These are phyloP conservation scores for Ophiodon elongatus DNA, from an alignment of 2,113 vertebrate species.

Conservation along the genomic window DNA sequence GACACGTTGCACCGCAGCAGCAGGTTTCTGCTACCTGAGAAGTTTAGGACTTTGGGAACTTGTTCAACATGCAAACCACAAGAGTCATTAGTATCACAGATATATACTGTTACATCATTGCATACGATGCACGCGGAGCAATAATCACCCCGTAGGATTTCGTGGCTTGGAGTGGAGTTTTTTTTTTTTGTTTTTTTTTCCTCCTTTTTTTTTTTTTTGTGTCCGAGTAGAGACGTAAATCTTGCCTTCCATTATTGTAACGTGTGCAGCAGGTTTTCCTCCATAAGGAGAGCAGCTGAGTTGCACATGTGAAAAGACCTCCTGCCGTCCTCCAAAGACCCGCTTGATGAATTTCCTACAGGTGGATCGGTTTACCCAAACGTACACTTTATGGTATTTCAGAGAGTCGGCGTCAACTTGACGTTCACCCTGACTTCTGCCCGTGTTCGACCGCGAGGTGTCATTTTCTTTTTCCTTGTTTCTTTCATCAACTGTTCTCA, in stretches of 20 bases:
- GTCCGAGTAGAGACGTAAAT: conserved; percentile 86
- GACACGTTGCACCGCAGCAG: conserved; percentile 31
- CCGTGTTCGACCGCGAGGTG: conserved; percentile 1
- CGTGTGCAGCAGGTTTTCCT: conserved; percentile 80
- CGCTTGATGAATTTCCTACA: conserved; percentile 85
- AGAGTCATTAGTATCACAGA: conserved; percentile 86
- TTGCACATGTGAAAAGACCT: conserved; percentile 85
- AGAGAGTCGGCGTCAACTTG: conserved; percentile 20
- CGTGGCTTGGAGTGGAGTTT: conserved; percentile 72
- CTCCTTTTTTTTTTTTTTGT: neutral
- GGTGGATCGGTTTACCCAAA: conserved; percentile 86
- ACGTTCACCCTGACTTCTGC: conserved; percentile 39
- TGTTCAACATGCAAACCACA: conserved; percentile 75
- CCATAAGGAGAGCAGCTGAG: conserved; percentile 85
- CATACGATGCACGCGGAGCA: conserved; percentile 73
- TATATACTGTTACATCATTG: conserved; percentile 72
- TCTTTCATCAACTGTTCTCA: conserved; percentile 54
- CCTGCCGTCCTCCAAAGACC: conserved; percentile 80
- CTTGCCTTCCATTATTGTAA: conserved; percentile 83
- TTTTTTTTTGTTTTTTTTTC: conserved; percentile 26
- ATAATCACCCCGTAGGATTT: conserved; percentile 88
- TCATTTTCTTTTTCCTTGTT: conserved; percentile 22
- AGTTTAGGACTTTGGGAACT: conserved; percentile 68
- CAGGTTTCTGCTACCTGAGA: conserved; percentile 59
- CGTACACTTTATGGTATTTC: conserved; percentile 75